Base-by-base conservation (phyloP, 2,113 vertebrate genomes). In the Glaucidium brasilianum region DNA sequence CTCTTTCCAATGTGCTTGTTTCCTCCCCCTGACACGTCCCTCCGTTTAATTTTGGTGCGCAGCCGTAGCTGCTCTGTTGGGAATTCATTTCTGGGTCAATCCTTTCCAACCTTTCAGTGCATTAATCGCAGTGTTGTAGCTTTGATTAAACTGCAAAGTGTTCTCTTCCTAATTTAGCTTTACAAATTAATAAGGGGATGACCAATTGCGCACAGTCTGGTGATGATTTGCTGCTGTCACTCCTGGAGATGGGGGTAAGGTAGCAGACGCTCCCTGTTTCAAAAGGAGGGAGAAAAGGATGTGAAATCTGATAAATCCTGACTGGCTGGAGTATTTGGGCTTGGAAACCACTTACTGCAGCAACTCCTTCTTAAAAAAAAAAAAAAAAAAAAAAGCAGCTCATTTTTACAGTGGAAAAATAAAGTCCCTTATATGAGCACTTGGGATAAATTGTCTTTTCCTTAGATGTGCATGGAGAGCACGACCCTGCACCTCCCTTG, bases 21-120 rank as follows among this genome's bases (percentile, higher is more conserved):
- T 58, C 83, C 59, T 76, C 49, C 71, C 9, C 35, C 67, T 2
- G 13, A 6, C 80, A 20, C 6, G 0, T 90, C 53, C 32, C 43
- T 58, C 6, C 1, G 0, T 37, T 92, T 68, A 11, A 82, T 92
- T 88, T 58, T 63, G 14, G 47, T 85, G 74, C 0, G 0, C 56
- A 76, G 78, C 49, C 2, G 3, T 47, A 43, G 8, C 58, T 53
- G 43, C 56, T 84, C 92, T 6, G 1, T 11, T 85, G 85, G 94
- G 68, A 93, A 96, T 92, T 86, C 7, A 27, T 92, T 93, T 85
- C 85, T 95, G 85, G 93, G 75, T 92, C 92, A 88, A 29, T 77
- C 85, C 76, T 90, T 88, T 83, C 88, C 77, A 91, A 73, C 85
- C 59, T 88, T 79, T 49, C 59, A 10, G 47, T 8, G n/a, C 45